Evolutionary conservation across 1,140 invertebrate species (phyloP).

Genomic region (Aphidius gifuensis): DNA sequence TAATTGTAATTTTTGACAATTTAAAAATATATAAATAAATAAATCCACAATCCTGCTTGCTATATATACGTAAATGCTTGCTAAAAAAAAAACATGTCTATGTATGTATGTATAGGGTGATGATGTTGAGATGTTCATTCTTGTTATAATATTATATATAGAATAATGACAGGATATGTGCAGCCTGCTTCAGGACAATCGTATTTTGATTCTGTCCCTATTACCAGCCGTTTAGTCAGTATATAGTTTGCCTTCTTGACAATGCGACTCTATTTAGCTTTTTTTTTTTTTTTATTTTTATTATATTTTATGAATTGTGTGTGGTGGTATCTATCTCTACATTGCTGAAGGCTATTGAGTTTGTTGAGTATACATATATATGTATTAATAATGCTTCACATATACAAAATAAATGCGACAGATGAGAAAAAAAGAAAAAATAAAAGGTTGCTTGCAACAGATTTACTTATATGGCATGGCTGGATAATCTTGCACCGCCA

Average conservation of each 20-base stretch:
- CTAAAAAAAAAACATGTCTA: no score
- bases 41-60: no score
- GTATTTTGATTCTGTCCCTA: slow-evolving; percentile 49
- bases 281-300: slow-evolving; percentile 20
- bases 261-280: slow-evolving; percentile 47
- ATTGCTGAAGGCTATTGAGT: not conserved
- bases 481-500: slow-evolving; percentile 46
- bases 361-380: not conserved
- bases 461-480: not conserved
- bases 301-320: not conserved
- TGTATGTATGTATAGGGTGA: no score
- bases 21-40: no score
- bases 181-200: slow-evolving; percentile 5
- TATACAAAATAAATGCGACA: not conserved
- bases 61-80: no score
- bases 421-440: not conserved
- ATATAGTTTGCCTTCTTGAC: slow-evolving; percentile 52
- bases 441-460: not conserved
- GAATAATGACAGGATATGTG: not conserved
- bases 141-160: not conserved
- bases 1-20: no score
- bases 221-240: slow-evolving; percentile 47
- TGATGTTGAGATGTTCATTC: not conserved
- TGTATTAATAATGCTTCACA: not conserved
- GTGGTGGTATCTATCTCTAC: not conserved